Evolutionary conservation across 2,797 vertebrate species (phyloP).

Genomic region (Phoxinus dragarum): DNA sequence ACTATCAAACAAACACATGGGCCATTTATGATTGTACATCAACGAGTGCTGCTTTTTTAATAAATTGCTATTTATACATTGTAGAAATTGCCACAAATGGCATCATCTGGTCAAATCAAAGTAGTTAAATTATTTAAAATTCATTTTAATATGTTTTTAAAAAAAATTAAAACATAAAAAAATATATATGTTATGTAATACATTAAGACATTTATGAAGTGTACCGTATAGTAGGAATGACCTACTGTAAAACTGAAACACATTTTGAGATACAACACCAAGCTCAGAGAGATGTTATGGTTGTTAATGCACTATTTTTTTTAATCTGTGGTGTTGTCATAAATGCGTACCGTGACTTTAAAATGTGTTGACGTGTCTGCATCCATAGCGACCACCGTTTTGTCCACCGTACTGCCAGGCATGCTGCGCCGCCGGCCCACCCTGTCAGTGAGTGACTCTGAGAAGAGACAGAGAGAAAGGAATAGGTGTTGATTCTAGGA

Average conservation of each 20-base stretch:
- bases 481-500: neutral
- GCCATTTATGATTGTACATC: too few relatives aligned
- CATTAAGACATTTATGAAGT: neutral
- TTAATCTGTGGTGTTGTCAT: neutral
- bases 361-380: conserved; percentile 78
- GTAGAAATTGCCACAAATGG: neutral
- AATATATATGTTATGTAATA: neutral
- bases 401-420: conserved; percentile 80
- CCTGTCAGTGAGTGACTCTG: conserved; percentile 91
- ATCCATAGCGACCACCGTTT: conserved; percentile 81
- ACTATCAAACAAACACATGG: too few relatives aligned
- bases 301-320: neutral
- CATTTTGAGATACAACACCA: neutral
- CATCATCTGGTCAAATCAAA: neutral
- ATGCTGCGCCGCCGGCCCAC: conserved; percentile 84
- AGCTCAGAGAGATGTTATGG: neutral
- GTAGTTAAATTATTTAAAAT: neutral
- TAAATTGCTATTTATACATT: neutral
- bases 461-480: conserved; percentile 7
- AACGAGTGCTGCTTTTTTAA: neutral
- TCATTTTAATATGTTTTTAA: too few relatives aligned
- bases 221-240: neutral
- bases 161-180: too few relatives aligned
- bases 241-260: neutral
- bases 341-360: conserved; percentile 81